Base-by-base conservation (phyloP, 2,113 vertebrate genomes). In the Scomber japonicus region DNA sequence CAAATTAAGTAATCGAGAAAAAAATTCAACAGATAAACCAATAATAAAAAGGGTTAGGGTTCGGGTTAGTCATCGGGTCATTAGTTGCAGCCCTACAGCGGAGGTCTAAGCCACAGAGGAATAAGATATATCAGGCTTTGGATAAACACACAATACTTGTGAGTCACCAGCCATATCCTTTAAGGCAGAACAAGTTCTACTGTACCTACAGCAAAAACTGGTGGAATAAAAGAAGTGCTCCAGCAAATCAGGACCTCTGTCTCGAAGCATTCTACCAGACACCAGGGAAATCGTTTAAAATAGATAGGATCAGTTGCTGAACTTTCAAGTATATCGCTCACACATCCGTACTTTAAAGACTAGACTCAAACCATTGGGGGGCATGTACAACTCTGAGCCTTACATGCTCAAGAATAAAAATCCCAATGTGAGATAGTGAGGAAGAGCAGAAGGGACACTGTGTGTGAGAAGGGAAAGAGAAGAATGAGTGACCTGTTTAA, bases 341-440 rank as follows among this genome's bases (percentile, higher is more conserved):
- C 73, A 81, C 74, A 63, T 61, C 49, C 61, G 14, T 35, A 80
- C 73, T 87, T 89, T 86, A 90, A 83, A 90, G 88, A 44, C 35
- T 55, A 14, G 27, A 17, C 66, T 82, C 67, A 44, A 78, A 62
- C 71, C 67, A 48, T 54, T 2, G 8, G 67, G 82, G 62, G 69
- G 35, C 46, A 50, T 70, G 59, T 73, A 72, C 0, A 46, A 73
- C 73, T 70, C 60, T 67, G 46, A 77, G 24, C 46, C 68, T 40
- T 63, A 60, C 55, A 65, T 53, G 49, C 53, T 56, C 24, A 21
- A 48, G 60, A 75, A 81, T 78, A 82, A 77, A 60, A 55, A 81
- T 67, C 48, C 40, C 75, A 49, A 65, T 0, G 14, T 15, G 35
- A 80, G 69, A 54, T 24, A 35, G 73, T 56, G 17, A 57, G 30